These are phyloP conservation scores for Triplophysa bombifrons DNA, from an alignment of 2,797 vertebrate genomes.

Conservation along the genomic window DNA sequence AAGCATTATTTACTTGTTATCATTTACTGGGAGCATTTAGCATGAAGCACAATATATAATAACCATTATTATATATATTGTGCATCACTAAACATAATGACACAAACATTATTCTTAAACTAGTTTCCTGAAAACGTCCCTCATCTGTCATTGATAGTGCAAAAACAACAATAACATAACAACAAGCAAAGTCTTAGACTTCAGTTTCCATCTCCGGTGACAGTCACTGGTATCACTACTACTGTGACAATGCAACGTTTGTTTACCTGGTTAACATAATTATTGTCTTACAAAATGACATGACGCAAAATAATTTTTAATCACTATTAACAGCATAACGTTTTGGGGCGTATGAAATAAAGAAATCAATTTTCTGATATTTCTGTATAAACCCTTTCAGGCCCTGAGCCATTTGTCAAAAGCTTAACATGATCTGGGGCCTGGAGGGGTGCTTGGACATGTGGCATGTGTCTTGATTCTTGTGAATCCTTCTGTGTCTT, in stretches of 20 bases:
- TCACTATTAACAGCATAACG: neutral
- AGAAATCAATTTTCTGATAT: neutral
- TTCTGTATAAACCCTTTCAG: neutral
- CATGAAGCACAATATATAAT: too few species aligned
- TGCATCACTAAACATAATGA: neutral
- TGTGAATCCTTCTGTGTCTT: constrained; percentile 32
- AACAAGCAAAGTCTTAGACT: neutral
- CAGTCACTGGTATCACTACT: neutral
- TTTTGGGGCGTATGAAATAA: neutral
- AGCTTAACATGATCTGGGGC: neutral
- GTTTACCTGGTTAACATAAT: neutral
- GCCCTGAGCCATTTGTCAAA: constrained; percentile 6
- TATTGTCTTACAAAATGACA: neutral
- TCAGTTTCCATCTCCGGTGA: neutral
- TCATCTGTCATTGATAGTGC: neutral
- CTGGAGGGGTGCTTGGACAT: constrained; percentile 9
- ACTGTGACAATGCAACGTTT: neutral
- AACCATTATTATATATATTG: too few species aligned
- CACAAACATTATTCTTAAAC: neutral
- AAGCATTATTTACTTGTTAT: neutral
- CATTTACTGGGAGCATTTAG: too few species aligned
- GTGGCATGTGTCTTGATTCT: constrained; percentile 3
- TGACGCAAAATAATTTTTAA: neutral
- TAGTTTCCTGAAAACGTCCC: neutral
- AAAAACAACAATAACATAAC: neutral